Evolutionary conservation across 2,888 invertebrate species (phyloP), one percentile per base, ranked within the genome.

Genomic region (Thalpophila matura): DNA sequence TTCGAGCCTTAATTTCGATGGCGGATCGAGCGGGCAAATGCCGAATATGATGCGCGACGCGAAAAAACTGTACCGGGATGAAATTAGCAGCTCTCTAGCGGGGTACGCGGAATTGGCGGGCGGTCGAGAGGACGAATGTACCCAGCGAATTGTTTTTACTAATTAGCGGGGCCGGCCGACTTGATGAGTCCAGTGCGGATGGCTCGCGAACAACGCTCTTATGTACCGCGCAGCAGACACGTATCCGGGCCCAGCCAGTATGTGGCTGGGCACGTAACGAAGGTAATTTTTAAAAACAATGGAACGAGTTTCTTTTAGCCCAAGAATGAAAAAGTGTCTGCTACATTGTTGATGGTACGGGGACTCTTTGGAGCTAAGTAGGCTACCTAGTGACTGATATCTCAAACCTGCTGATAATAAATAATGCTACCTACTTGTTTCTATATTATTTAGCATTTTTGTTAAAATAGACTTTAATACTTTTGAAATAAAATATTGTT

Each of bases 71-170:
- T 91, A 89, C 91, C 84, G 89, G 93, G 92, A 89, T 90, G 93
- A 94, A 94, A 94, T 94, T 94, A 94, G 94, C 93, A 93, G 93
- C 90, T 92, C 91, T 93, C 94, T 94, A 94, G 93, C 89, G 90
- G 89, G 88, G 89, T 93, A 94, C 93, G 91, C 84, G 91, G 94
- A 94, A 94, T 90, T 93, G 93, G 92, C 93, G 93, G 94, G 94
- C 94, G 94, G 93, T 94, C 92, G 92, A 88, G 85, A 86, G 88
- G 86, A 90, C 91, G 89, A 91, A 90, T 89, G 91, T 92, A 92
- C 90, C 86, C 86, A 80, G 82, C 85, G 91, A 89, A 94, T 92
- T 91, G 94, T 94, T 94, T 94, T 95, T 94, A 94, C 92, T 95
- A 95, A 95, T 95, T 94, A 94, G 87, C 89, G 83, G 84, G 84